Evolutionary conservation across 1,140 invertebrate genomes (phyloP).

Genomic region (Homarus americanus): DNA sequence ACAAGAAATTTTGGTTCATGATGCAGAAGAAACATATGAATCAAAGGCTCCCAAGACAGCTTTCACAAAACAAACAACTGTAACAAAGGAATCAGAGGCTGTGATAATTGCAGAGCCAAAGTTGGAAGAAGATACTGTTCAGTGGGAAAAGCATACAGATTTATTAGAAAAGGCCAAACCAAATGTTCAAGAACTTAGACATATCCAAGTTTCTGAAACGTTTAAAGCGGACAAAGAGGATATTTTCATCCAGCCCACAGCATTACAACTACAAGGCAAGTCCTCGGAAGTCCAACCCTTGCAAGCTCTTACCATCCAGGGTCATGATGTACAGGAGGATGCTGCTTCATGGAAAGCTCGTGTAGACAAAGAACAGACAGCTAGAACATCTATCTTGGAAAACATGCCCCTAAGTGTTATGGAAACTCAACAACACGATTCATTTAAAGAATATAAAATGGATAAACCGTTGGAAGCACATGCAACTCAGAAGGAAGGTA

Average conservation of each 20-base stretch:
- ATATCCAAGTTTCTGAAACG: slow-evolving; percentile 56
- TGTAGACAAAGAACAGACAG: slow-evolving; percentile 56
- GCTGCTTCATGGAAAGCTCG: slow-evolving; percentile 57
- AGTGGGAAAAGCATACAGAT: slow-evolving; percentile 57
- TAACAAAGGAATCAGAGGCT: slow-evolving; percentile 56
- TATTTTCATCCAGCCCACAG: slow-evolving; percentile 33
- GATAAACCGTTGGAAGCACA: slow-evolving; percentile 52
- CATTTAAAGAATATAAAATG: slow-evolving; percentile 56
- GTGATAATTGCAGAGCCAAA: slow-evolving; percentile 61
- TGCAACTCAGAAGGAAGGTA: slow-evolving; percentile 51
- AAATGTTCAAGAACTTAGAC: slow-evolving; percentile 45
- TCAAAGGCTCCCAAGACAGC: slow-evolving; percentile 34
- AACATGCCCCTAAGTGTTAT: slow-evolving; percentile 45
- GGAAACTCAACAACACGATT: slow-evolving; percentile 58
- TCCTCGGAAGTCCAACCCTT: slow-evolving; percentile 43
- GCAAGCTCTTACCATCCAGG: slow-evolving; percentile 50
- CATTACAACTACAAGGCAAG: slow-evolving; percentile 54
- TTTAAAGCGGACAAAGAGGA: slow-evolving; percentile 61
- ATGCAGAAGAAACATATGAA: slow-evolving; percentile 61
- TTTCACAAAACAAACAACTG: slow-evolving; percentile 52
- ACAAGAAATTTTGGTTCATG: slow-evolving; percentile 67
- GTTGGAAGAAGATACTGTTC: slow-evolving; percentile 49
- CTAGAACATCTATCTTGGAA: slow-evolving; percentile 52
- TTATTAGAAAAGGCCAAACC: slow-evolving; percentile 57
- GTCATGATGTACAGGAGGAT: slow-evolving; percentile 61